phyloP scores from a whole-genome alignment of 2,113 vertebrate species.

The Erpornis zantholeuca region DNA sequence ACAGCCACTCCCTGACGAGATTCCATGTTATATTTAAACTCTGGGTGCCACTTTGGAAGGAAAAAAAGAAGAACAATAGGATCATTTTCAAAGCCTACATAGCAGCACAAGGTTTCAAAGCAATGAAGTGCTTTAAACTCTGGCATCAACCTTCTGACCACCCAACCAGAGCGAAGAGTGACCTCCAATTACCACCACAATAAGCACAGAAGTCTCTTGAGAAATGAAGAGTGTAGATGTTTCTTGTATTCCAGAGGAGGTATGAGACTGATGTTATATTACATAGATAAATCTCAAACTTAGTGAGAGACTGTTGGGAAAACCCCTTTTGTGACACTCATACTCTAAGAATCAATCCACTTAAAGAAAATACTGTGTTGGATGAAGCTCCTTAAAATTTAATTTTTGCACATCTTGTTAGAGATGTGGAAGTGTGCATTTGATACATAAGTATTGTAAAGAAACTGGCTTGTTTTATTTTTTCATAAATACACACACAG shows the following conservation, averaged over 20 bases:
- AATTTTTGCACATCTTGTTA: neutral
- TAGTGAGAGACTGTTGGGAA: neutral
- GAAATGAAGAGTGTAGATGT: neutral
- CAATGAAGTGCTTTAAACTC: conserved; percentile 16
- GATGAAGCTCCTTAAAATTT: neutral
- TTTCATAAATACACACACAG: neutral
- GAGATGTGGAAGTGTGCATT: neutral
- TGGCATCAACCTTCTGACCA: neutral
- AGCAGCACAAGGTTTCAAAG: conserved; percentile 39
- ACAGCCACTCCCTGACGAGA: conserved; percentile 36
- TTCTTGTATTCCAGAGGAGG: neutral
- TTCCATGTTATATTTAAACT: conserved; percentile 53
- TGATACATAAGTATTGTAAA: neutral
- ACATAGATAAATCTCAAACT: neutral
- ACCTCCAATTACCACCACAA: neutral
- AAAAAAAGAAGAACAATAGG: neutral
- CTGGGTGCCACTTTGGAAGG: conserved; percentile 12
- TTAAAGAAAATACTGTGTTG: neutral
- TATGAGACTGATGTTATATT: neutral
- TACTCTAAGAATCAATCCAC: neutral
- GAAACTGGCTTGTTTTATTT: neutral
- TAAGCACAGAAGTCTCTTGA: neutral
- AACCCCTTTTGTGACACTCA: neutral
- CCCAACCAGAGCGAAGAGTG: neutral
- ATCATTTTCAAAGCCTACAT: conserved; percentile 47